Base-by-base conservation (phyloP, 2,888 invertebrate species). In the Drosophila testacea region DNA sequence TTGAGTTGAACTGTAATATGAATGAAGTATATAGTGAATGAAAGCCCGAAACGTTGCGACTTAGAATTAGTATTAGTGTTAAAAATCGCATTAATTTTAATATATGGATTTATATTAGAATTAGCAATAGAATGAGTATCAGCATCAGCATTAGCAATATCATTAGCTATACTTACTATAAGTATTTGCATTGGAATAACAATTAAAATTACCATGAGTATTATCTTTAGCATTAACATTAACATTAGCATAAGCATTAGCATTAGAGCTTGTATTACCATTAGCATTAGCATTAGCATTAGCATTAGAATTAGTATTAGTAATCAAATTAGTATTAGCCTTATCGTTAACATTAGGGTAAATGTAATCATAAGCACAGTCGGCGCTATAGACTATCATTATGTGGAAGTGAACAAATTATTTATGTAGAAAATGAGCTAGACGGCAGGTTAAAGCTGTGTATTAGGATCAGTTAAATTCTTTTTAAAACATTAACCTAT, bases 191-290 rank as follows among this genome's bases (percentile, higher is more conserved):
- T 47, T 30, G n/a, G 9, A n/a, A 28, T 47, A 13, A 30, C 4
- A 11, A 46, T 28, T 46, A 28, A 4, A 28, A 46, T 46, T 46
- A 46, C 0, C 46, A 46, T 46, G 28, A 46, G 7, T 30, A 30
- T n/a, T 46, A 46, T 4, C 6, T 30, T 46, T 13, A 46, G n/a
- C 46, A 46, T 46, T 28, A 46, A 7, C 46, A 46, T 46, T 28
- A 46, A 7, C 46, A 46, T n/a, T 44, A 44, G 11, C 44, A 44
- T 27, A n/a, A n/a, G n/a, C 47, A 47, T 47, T 30, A 13, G 2
- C 28, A 30, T 47, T 47, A 30, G 11, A 11, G 28, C 28, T 30
- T 13, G 4, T 13, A 47, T 30, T 30, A 47, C 5, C 38, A 38
- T 30, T 27, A 47, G 4, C 30, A 44, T 47, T 47, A 47, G 1